phyloP scores from a whole-genome alignment of 2,797 vertebrate genomes.

The Rhinella marina region DNA sequence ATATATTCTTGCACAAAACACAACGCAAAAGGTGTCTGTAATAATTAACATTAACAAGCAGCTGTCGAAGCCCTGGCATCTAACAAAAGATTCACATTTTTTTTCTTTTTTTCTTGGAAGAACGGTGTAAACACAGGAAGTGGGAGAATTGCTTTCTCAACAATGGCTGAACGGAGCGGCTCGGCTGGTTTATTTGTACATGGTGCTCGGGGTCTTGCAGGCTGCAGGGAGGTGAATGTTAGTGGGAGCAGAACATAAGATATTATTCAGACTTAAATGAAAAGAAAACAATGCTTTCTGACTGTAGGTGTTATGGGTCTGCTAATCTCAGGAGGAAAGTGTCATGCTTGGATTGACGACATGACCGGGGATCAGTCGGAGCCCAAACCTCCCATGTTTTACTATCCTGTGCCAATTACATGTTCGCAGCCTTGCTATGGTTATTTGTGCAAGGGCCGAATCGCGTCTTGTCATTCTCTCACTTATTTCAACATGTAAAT shows the following conservation, averaged over 20 bases:
- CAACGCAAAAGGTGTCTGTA: not conserved
- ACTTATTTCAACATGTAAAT: conserved; percentile 37
- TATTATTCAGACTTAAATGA: conserved; percentile 14
- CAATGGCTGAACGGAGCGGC: not conserved
- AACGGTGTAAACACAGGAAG: conserved; percentile 23
- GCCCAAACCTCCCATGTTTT: conserved; percentile 19
- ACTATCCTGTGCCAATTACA: not conserved
- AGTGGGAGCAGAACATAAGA: conserved; percentile 4
- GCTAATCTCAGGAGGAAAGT: not conserved
- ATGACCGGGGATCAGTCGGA: not conserved
- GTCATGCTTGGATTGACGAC: not conserved
- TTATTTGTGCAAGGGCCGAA: not conserved
- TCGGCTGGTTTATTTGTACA: conserved; percentile 29
- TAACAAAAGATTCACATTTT: conserved; percentile 4
- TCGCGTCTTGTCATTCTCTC: conserved; percentile 5
- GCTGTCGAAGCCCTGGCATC: not conserved
- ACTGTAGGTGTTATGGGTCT: not conserved
- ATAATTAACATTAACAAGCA: conserved; percentile 26
- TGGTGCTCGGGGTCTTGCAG: not conserved
- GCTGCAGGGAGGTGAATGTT: not conserved
- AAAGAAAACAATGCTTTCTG: not conserved
- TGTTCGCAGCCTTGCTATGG: not conserved
- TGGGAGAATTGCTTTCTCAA: not conserved
- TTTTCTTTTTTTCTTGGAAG: not conserved
- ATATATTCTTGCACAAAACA: not conserved